A percentile compares a stretch with the other conserved stretches of the same genome.
Conservation (phyloP, 2,797 vertebrate genomes). For the Zenarchopterus dispar region DNA sequence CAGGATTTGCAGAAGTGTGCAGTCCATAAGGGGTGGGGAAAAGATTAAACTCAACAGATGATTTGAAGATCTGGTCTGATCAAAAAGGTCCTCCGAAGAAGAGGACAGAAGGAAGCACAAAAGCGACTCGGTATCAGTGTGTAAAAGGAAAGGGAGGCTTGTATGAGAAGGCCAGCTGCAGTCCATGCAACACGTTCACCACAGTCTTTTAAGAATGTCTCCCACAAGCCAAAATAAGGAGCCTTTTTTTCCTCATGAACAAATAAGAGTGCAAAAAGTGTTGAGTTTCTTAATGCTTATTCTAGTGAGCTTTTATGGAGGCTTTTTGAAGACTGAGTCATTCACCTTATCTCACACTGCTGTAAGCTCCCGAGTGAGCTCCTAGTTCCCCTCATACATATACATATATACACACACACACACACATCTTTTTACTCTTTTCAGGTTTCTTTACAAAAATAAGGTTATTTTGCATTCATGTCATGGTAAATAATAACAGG, state of each 20-base stretch:
- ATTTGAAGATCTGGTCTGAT: slow-evolving; percentile 37
- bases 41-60: slow-evolving; percentile 41
- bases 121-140: slow-evolving; percentile 20
- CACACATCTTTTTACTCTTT: slow-evolving; percentile 69
- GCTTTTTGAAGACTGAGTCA: slow-evolving; percentile 36
- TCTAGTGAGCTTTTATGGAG: slow-evolving; percentile 9
- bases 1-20: slow-evolving; percentile 19
- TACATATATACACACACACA: too few species aligned
- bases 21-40: slow-evolving; percentile 35
- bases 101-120: slow-evolving; percentile 20
- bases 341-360: slow-evolving; percentile 17
- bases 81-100: slow-evolving; percentile 32
- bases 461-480: slow-evolving; percentile 76
- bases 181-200: slow-evolving; percentile 49
- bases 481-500: slow-evolving; percentile 70
- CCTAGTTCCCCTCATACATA: slow-evolving; percentile 33
- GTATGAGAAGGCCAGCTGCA: slow-evolving; percentile 27
- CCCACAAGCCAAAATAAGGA: slow-evolving; percentile 30
- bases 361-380: slow-evolving; percentile 5
- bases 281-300: slow-evolving; percentile 18
- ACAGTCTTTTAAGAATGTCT: slow-evolving; percentile 37
- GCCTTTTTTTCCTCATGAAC: slow-evolving; percentile 10
- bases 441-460: slow-evolving; percentile 81
- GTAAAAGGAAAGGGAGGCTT: slow-evolving; percentile 4
- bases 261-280: slow-evolving; percentile 11